These are phyloP conservation scores for Ptyas mucosa DNA, from an alignment of 2,113 vertebrate species.

Conservation along the genomic window DNA sequence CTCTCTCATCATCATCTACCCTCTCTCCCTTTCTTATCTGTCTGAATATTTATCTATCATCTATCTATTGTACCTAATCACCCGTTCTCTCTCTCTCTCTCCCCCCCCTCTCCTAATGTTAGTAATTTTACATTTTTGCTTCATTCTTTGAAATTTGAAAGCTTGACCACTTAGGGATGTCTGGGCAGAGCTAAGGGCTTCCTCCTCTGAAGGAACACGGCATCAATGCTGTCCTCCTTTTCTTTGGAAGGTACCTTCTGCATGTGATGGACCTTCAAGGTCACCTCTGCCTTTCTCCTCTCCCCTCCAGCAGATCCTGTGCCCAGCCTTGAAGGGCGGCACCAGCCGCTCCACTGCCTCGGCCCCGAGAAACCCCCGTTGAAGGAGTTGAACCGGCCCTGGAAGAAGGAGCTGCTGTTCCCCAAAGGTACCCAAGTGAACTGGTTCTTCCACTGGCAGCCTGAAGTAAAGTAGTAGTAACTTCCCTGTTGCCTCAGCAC, in stretches of 20 bases:
- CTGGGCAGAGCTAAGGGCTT: not conserved
- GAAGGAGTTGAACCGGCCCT: conserved; percentile 77
- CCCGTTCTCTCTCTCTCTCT: too few relatives aligned
- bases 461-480: too few relatives aligned
- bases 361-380: conserved; percentile 70
- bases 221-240: not conserved
- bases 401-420: conserved; percentile 82
- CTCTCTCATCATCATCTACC: too few relatives aligned
- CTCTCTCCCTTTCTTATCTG: too few relatives aligned
- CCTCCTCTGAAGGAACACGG: not conserved
- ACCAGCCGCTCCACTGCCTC: conserved; percentile 81
- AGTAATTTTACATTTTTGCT: too few relatives aligned
- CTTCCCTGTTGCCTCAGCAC: not conserved
- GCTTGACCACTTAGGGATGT: not conserved
- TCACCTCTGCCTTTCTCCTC: not conserved
- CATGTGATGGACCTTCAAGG: not conserved
- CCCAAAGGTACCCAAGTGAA: conserved; percentile 70
- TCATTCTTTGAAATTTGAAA: too few relatives aligned
- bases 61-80: too few relatives aligned
- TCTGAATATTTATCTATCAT: too few relatives aligned
- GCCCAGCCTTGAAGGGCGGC: conserved; percentile 84
- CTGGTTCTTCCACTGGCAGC: not conserved
- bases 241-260: not conserved
- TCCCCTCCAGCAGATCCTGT: conserved; percentile 73
- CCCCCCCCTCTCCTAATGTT: too few relatives aligned